Conservation (phyloP, 2,888 invertebrate species). For the Seira ritae region DNA sequence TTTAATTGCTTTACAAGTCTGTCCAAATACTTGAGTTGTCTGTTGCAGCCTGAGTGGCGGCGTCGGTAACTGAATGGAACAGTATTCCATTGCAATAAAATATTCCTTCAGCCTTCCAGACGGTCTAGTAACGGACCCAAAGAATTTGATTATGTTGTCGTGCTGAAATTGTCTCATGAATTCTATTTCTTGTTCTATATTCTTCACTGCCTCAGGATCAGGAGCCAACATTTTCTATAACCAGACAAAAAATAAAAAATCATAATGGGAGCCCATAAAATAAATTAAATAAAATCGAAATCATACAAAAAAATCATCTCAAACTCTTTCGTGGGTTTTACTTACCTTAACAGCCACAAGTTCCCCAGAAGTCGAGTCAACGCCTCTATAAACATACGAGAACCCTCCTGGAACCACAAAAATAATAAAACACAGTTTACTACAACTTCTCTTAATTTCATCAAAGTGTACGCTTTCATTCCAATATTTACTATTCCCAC, state of each 20-base stretch:
- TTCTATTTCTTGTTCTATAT: slow-evolving; percentile 69
- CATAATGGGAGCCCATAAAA: too few species aligned
- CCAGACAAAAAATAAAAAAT: slow-evolving; percentile 18
- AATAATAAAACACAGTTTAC: too few species aligned
- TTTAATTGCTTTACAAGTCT: slow-evolving; percentile 70
- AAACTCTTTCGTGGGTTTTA: background rate
- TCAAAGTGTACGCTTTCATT: background rate
- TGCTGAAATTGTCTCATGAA: slow-evolving; percentile 69
- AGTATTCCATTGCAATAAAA: slow-evolving; percentile 64
- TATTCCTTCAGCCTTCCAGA: slow-evolving; percentile 65
- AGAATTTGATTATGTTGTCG: slow-evolving; percentile 68
- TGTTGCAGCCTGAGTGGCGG: slow-evolving; percentile 59
- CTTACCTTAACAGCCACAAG: slow-evolving; percentile 69
- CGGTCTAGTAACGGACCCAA: slow-evolving; percentile 58
- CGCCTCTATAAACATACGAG: slow-evolving; percentile 70
- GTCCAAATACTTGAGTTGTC: slow-evolving; percentile 69
- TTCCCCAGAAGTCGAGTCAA: slow-evolving; percentile 60
- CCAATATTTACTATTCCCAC: slow-evolving; percentile 29
- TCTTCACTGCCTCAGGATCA: slow-evolving; percentile 64
- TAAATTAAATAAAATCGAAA: slow-evolving; percentile 8
- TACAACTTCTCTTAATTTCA: background rate
- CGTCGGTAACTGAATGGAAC: slow-evolving; percentile 61
- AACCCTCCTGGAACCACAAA: slow-evolving; percentile 67
- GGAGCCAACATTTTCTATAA: slow-evolving; percentile 70
- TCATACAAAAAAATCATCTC: background rate